Evolutionary conservation across 2,888 invertebrate genomes (phyloP), one percentile per base, ranked within the genome.

Genomic region (Nomada flava): DNA sequence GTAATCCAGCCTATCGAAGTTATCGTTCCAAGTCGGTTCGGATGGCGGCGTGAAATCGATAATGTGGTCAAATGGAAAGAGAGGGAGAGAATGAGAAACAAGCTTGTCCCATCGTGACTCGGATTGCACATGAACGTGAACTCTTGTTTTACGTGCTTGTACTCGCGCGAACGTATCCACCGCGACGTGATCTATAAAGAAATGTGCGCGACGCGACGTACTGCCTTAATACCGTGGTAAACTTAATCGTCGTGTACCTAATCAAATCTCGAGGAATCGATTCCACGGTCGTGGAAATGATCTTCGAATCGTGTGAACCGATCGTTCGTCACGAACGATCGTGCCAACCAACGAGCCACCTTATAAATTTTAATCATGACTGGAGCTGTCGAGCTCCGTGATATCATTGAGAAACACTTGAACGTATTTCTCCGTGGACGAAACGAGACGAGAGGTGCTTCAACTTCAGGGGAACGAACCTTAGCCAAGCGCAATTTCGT

Each of bases 1-100:
- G 80, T 55, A 74, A 86, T 82, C 82, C 65, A 78, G 78, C 7
- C 70, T 71, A 71, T 77, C 64, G 55, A 55, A 63, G 72, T 62
- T 80, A 86, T 79, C 71, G 64, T n/a, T 57, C 26, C 15, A 20
- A 64, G 59, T 42, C n/a, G 71, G 53, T 63, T 76, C 57, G 79
- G 63, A 52, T 59, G 42, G 52, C 69, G 67, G 42, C 69, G 67
- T 67, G 84, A 75, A 81, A 77, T 86, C 79, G 78, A 84, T 86
- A 80, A 85, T 52, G 67, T 68, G 69, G 13, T 52, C 74, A 29
- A 55, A 42, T 72, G 57, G 71, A 75, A 67, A 68, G 60, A 73
- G 73, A 65, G 74, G 57, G 67, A 65, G 74, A 53, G 69, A 77
- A 79, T 77, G 75, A 75, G 73, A 69, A 82, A 84, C 79, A 71